These are phyloP conservation scores for Girardinus metallicus DNA, from an alignment of 2,797 vertebrate species.

Conservation along the genomic window DNA sequence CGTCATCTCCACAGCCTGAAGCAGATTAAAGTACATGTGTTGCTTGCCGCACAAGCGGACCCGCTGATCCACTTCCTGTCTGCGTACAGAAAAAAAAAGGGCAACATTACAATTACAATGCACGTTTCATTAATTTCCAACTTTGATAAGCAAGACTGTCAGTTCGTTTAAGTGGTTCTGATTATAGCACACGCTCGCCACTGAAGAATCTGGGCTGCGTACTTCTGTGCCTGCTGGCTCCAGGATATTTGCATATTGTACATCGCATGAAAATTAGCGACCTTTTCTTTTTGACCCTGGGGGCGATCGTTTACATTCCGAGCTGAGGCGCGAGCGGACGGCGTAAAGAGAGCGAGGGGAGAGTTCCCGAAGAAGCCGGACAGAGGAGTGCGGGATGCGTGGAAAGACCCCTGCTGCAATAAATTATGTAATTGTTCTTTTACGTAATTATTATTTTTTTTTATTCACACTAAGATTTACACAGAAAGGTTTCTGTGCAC, in stretches of 20 bases:
- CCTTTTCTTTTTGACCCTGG: constrained; percentile 65
- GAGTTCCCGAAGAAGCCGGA: constrained; percentile 2
- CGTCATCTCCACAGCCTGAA: neutral
- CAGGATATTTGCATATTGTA: constrained; percentile 61
- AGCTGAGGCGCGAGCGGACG: constrained; percentile 30
- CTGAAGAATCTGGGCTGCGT: constrained; percentile 23
- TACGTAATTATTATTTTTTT: too few relatives aligned
- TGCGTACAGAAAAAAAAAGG: constrained; percentile 20
- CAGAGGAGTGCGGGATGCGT: constrained; percentile 26
- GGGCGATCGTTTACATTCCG: constrained; percentile 60
- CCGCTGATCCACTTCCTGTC: neutral
- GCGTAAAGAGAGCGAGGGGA: constrained; percentile 5
- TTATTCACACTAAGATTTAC: constrained; percentile 13
- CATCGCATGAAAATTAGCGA: constrained; percentile 54
- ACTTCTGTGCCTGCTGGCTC: constrained; percentile 37
- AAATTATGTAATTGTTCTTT: too few relatives aligned
- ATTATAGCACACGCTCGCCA: constrained; percentile 19
- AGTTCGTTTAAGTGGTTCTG: constrained; percentile 31
- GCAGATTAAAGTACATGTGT: neutral
- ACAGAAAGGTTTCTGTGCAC: constrained; percentile 15
- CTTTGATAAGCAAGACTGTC: constrained; percentile 9
- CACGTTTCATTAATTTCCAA: constrained; percentile 26
- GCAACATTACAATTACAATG: constrained; percentile 12
- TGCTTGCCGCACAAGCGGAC: neutral
- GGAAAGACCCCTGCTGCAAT: constrained; percentile 29